These are phyloP conservation scores for Dreissena rostriformis DNA, from an alignment of 1,140 invertebrate species.

Conservation along the genomic window DNA sequence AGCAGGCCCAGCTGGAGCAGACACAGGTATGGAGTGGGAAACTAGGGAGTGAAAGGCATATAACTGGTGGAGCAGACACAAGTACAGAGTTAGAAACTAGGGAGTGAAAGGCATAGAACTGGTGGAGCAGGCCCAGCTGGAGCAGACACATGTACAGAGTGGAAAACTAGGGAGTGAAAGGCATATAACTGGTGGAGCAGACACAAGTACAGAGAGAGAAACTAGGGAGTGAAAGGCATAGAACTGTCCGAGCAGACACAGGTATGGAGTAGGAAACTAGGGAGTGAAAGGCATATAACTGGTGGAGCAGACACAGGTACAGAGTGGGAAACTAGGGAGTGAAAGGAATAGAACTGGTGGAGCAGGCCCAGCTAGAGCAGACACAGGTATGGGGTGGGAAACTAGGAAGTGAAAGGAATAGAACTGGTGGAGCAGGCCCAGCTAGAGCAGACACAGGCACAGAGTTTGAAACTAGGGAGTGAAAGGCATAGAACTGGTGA, in stretches of 20 bases:
- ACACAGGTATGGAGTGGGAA: too few species aligned
- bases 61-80: constrained; percentile 86
- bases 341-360: constrained; percentile 87
- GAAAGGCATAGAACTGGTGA: too few species aligned
- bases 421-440: constrained; percentile 89
- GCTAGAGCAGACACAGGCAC: constrained; percentile 89
- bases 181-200: constrained; percentile 88
- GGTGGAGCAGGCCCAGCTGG: too few species aligned
- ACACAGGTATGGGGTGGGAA: constrained; percentile 81
- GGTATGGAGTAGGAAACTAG: too few species aligned
- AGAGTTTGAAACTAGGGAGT: too few species aligned
- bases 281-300: constrained; percentile 87
- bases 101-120: constrained; percentile 88
- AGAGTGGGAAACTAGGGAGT: too few species aligned
- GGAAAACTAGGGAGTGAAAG: too few species aligned
- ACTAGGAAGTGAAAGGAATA: constrained; percentile 85
- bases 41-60: constrained; percentile 78
- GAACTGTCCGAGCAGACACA: too few species aligned
- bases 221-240: too few species aligned
- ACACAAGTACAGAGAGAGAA: constrained; percentile 90
- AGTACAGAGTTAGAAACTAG: constrained; percentile 86
- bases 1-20: too few species aligned
- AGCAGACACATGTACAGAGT: too few species aligned
- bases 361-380: constrained; percentile 87
- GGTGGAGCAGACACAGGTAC: constrained; percentile 90